Conservation (phyloP, 1,140 invertebrate species). For the Leptinotarsa lineolata region DNA sequence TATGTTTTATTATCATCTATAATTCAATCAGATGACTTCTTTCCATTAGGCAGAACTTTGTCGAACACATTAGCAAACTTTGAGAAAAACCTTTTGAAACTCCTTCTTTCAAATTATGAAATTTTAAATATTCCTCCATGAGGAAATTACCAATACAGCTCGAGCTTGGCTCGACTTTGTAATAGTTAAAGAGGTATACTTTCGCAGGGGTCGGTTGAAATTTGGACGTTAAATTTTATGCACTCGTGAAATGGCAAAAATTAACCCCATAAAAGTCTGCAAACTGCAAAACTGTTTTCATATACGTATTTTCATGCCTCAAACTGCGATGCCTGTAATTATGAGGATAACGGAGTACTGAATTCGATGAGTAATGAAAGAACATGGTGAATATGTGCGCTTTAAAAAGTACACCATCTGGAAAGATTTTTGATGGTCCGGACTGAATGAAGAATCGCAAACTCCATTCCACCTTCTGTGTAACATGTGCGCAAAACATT, state of each 20-base stretch:
- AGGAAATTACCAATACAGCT: background rate
- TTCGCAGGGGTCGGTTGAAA: background rate
- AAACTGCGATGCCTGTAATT: background rate
- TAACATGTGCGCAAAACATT: no score
- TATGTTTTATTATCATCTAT: no score
- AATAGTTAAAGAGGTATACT: background rate
- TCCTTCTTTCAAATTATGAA: background rate
- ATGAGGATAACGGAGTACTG: background rate
- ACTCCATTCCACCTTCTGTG: no score
- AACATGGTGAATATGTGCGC: no score
- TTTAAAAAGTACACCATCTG: no score
- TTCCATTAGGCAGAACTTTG: no score
- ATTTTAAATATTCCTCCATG: background rate
- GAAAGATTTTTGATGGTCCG: no score
- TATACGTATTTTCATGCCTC: background rate
- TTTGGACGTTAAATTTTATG: conserved; percentile 18
- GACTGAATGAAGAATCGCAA: no score
- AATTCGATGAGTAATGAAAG: no score
- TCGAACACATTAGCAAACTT: no score
- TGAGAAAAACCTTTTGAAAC: no score
- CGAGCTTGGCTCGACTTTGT: background rate
- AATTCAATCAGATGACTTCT: no score
- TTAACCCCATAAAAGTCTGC: conserved; percentile 20
- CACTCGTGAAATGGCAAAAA: conserved; percentile 1
- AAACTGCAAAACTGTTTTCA: conserved; percentile 24